A percentile compares a stretch with the other conserved stretches of the same genome.
phyloP scores from a whole-genome alignment of 2,888 invertebrate species.

The Synanthedon vespiformis region DNA sequence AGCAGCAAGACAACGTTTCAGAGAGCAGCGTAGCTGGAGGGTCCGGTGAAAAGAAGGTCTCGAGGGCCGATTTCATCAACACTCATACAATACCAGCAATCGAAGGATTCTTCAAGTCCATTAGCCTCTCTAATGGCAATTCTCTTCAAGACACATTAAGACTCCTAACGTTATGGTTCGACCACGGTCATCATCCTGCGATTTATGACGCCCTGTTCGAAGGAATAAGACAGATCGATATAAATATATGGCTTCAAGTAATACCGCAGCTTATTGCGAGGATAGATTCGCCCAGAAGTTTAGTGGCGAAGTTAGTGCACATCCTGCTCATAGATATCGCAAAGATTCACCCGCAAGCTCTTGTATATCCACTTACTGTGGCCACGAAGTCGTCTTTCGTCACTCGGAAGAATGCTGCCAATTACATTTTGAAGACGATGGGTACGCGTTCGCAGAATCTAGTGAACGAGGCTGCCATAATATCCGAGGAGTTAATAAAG shows the following conservation, averaged over 20 bases:
- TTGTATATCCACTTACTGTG: conserved; percentile 97
- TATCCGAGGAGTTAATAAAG: conserved; percentile 94
- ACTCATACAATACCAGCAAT: conserved; percentile 90
- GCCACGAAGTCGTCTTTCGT: conserved; percentile 93
- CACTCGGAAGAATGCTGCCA: conserved; percentile 88
- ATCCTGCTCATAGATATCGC: conserved; percentile 96
- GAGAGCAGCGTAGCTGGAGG: conserved; percentile 56
- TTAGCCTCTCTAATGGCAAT: conserved; percentile 89
- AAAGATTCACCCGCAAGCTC: conserved; percentile 95
- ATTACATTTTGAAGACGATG: conserved; percentile 94
- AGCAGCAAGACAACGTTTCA: conserved; percentile 60
- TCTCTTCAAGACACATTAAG: conserved; percentile 96
- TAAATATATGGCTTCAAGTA: conserved; percentile 99
- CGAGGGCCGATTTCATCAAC: conserved; percentile 51
- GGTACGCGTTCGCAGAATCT: conserved; percentile 91
- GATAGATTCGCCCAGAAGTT: conserved; percentile 91
- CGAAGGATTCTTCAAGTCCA: conserved; percentile 95
- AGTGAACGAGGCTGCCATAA: conserved; percentile 95
- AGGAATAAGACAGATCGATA: conserved; percentile 92
- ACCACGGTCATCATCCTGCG: conserved; percentile 93
- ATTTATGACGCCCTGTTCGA: conserved; percentile 94
- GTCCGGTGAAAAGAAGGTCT: conserved; percentile 55
- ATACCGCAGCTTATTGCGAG: conserved; percentile 98
- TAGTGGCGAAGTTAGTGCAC: conserved; percentile 92
- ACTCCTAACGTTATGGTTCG: conserved; percentile 96